phyloP scores from a whole-genome alignment of 1,140 invertebrate genomes.

The Oppia nitens region DNA sequence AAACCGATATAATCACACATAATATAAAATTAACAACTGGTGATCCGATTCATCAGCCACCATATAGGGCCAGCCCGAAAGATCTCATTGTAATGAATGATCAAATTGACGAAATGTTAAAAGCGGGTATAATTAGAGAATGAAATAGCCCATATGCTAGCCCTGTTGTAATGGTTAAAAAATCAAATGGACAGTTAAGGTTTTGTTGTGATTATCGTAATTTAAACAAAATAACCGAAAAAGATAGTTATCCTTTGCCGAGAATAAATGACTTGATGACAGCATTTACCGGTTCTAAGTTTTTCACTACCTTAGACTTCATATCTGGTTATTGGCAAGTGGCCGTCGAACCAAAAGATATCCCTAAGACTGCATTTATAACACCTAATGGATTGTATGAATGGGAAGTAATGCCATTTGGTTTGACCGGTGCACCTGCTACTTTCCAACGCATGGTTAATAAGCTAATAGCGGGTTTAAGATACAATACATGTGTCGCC shows the following conservation, averaged over 20 bases:
- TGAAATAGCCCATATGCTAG: slow-evolving; percentile 16
- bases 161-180: slow-evolving; percentile 25
- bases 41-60: background rate
- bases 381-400: slow-evolving; percentile 16
- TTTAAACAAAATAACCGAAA: slow-evolving; percentile 27
- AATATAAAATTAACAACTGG: background rate
- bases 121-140: slow-evolving; percentile 18
- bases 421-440: slow-evolving; percentile 18
- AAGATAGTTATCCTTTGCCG: slow-evolving; percentile 36
- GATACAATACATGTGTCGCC: slow-evolving; percentile 8
- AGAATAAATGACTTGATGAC: slow-evolving; percentile 22
- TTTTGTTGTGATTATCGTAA: slow-evolving; percentile 36
- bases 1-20: background rate
- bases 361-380: slow-evolving; percentile 15
- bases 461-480: slow-evolving; percentile 13
- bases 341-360: background rate
- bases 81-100: background rate
- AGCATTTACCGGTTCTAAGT: background rate
- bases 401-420: slow-evolving; percentile 21
- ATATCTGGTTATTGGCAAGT: slow-evolving; percentile 16
- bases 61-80: background rate
- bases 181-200: slow-evolving; percentile 31
- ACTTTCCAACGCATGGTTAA: slow-evolving; percentile 24
- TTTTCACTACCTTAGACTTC: slow-evolving; percentile 15
- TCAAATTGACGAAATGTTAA: background rate